Evolutionary conservation across 37 sponge, comb jelly and placozoan genomes (phyloP).

Genomic region (Dysidea cf. avara): DNA sequence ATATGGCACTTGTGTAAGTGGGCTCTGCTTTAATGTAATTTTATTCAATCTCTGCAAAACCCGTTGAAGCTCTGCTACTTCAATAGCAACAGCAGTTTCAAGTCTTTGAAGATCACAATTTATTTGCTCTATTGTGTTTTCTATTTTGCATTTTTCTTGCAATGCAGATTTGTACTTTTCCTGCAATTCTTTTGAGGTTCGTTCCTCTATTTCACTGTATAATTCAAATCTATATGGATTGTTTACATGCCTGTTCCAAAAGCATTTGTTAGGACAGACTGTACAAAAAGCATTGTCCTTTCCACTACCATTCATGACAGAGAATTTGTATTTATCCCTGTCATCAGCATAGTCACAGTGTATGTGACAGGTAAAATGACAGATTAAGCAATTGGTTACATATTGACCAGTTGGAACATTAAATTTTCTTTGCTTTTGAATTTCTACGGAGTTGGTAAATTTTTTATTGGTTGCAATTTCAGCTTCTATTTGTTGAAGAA

Average conservation of each 20-base stretch:
- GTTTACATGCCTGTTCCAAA: slow-evolving; percentile 61
- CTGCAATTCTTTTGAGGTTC: slow-evolving; percentile 60
- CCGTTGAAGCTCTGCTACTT: slow-evolving; percentile 15
- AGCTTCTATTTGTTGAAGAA: no score
- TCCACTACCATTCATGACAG: slow-evolving; percentile 60
- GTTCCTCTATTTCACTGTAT: slow-evolving; percentile 34
- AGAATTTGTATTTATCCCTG: slow-evolving; percentile 43
- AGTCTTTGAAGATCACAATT: no score
- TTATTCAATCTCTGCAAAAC: slow-evolving; percentile 30
- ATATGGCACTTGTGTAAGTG: slow-evolving; percentile 63
- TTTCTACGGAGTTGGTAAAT: slow-evolving; percentile 23
- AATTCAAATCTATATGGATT: no score
- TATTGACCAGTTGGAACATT: slow-evolving; percentile 27
- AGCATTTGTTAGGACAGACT: slow-evolving; percentile 59
- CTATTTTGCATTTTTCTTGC: slow-evolving; percentile 11
- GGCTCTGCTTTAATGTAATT: slow-evolving; percentile 63
- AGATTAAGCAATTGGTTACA: slow-evolving; percentile 48
- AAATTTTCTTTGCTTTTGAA: slow-evolving; percentile 27
- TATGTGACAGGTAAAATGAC: slow-evolving; percentile 74
- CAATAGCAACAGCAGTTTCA: slow-evolving; percentile 13
- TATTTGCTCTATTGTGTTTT: slow-evolving; percentile 50
- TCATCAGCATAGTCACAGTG: slow-evolving; percentile 48
- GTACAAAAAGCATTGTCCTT: slow-evolving; percentile 16
- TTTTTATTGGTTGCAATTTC: no score
- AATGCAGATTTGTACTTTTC: slow-evolving; percentile 39